Evolutionary conservation across 2,113 vertebrate species (phyloP), one percentile per base, ranked within the genome.

Genomic region (Aviceda subcristata): DNA sequence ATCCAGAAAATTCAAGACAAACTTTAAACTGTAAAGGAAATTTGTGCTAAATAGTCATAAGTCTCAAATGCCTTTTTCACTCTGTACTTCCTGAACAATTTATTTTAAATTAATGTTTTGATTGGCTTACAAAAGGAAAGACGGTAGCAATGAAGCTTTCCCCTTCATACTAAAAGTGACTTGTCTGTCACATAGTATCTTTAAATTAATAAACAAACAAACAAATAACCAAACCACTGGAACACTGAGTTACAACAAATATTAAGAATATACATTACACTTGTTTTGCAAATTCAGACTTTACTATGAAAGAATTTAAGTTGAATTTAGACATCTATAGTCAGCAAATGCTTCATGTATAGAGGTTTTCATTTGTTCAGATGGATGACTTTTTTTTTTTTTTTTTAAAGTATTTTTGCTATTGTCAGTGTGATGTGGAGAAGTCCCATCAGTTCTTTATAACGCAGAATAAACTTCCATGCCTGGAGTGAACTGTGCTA

Each of bases 401-500:
- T 77, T 64, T 69, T 90, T 55, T 6, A 13, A n/a, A 39, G 12
- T 43, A n/a, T 53, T 53, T 53, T 53, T 53, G 27, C 27, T 53
- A 30, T 53, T 30, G 27, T 72, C 2, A 9, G 13, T 17, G 2
- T 77, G 45, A 78, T 46, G 39, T 50, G 79, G 66, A 88, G 38
- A 86, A 57, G 68, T 93, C 55, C 72, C 83, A 74, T 96, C 77
- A 77, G 72, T 96, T 96, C 93, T 95, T 97, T 92, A 46, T 90
- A 95, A 81, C 7, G 11, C 69, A 94, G 64, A 94, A 94, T 94
- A 92, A 96, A 72, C 88, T 90, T 97, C 88, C 90, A 39, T 91
- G 97, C 97, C 98, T 98, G 98, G 98, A 98, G 98, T 98, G 97
- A 98, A 98, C 96, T 94, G 97, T 98, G 97, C 97, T 97, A 96